Evolutionary conservation across 1,140 invertebrate species (phyloP), one percentile per base, ranked within the genome.

Genomic region (Brachionus manjavacas): DNA sequence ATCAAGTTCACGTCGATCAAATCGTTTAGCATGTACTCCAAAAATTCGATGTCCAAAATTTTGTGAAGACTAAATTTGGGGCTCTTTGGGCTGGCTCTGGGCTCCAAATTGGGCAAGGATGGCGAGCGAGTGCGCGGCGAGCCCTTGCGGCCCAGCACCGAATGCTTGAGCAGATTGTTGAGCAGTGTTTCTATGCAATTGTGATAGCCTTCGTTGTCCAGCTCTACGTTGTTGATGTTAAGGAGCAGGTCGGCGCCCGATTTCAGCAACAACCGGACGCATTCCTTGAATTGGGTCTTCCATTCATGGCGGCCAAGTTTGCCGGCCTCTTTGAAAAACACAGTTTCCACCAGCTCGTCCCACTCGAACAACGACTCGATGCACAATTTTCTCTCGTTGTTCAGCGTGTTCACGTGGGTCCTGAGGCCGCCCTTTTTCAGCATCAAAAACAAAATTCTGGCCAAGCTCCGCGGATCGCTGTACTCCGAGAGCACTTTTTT

Each of bases 401-500:
- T 81, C 8, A 81, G 25, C 14, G 41, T 25, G 28, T 81, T 81
- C 28, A 81, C 79, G 66, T 81, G 79, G 49, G 79, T 81, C 25
- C 64, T 81, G 7, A 81, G 31, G 2, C 79, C 79, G 6, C 79
- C 79, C 20, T 46, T 41, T 81, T 81, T 81, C 3, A 81, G 31
- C 49, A 81, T 39, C 9, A 64, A 23, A 46, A 81, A 81, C 3
- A 81, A 25, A 41, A 81, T 81, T 81, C 64, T 2, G 0, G 79
- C 60, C 52, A 81, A 68, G 39, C 79, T 81, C 6, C 31, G 23
- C 4, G 79, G 64, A 46, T 81, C 52, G n/a, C 25, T 41, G 31
- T 64, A 81, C 28, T 81, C 79, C 28, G 49, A 11, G 12, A 81
- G 39, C 16, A 81, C 41, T 81, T 81, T 81, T 64, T 31, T 39